Evolutionary conservation across 2,888 invertebrate genomes (phyloP).

Genomic region (Phorcus lineatus): DNA sequence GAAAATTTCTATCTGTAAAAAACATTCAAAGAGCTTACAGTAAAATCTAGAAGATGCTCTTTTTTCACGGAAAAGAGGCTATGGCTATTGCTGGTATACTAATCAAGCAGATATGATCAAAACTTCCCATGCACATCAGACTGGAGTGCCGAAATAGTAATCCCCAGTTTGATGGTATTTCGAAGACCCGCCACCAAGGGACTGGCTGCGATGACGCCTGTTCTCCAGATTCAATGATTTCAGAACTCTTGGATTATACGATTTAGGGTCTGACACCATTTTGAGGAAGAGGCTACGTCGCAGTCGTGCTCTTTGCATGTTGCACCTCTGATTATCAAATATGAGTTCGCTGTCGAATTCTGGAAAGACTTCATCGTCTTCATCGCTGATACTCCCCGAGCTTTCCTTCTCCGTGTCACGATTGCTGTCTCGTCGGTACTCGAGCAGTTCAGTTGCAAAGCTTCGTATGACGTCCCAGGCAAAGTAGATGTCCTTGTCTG

Average conservation of each 20-base stretch:
- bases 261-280: slow-evolving; percentile 75
- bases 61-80: no score
- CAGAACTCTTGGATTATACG: slow-evolving; percentile 72
- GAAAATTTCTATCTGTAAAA: no score
- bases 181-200: slow-evolving; percentile 31
- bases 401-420: slow-evolving; percentile 28
- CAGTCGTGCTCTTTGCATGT: slow-evolving; percentile 56
- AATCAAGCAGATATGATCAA: no score
- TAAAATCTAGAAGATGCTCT: no score
- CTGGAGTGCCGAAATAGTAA: slow-evolving; percentile 18
- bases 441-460: slow-evolving; percentile 47
- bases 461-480: slow-evolving; percentile 76
- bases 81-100: no score
- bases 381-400: slow-evolving; percentile 33
- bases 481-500: slow-evolving; percentile 82
- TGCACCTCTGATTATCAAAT: slow-evolving; percentile 62
- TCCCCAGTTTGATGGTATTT: slow-evolving; percentile 10
- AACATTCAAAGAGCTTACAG: no score
- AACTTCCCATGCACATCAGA: background rate
- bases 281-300: slow-evolving; percentile 72
- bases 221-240: slow-evolving; percentile 68
- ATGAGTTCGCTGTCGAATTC: slow-evolving; percentile 62
- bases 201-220: slow-evolving; percentile 40
- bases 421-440: slow-evolving; percentile 37
- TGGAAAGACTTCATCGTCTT: slow-evolving; percentile 62